Conservation (phyloP, 2,797 vertebrate genomes). For the Carduelis carduelis region DNA sequence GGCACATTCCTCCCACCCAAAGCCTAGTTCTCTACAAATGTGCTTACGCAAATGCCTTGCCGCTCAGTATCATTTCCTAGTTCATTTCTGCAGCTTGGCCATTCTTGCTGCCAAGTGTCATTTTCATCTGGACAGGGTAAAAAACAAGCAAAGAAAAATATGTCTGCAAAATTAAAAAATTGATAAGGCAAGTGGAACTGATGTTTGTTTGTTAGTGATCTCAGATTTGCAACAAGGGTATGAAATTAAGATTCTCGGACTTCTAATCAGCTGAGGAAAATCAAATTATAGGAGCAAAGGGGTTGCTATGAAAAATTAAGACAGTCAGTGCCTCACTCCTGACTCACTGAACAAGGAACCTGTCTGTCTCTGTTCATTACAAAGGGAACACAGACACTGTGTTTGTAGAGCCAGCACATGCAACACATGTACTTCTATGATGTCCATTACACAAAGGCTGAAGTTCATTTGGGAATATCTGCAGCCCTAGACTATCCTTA, state of each 20-base stretch:
- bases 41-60: accelerated
- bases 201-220: not conserved
- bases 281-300: not conserved
- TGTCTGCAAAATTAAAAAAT: not conserved
- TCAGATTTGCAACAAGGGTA: not conserved
- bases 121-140: not conserved
- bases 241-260: not conserved
- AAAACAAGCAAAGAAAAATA: not conserved
- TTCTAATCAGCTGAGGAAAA: not conserved
- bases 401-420: not conserved
- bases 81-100: not conserved
- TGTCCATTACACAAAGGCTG: not conserved
- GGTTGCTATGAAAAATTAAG: not conserved
- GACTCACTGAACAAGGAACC: not conserved
- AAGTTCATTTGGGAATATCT: not conserved
- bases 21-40: not conserved
- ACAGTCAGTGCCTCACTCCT: not conserved
- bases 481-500: not conserved
- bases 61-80: not conserved
- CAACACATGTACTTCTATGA: accelerated
- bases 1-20: not conserved
- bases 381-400: not conserved
- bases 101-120: not conserved
- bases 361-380: not conserved
- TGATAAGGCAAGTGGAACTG: not conserved